These are phyloP conservation scores for Delphinapterus leucas DNA, from an alignment of 2,113 vertebrate genomes.

Conservation along the genomic window DNA sequence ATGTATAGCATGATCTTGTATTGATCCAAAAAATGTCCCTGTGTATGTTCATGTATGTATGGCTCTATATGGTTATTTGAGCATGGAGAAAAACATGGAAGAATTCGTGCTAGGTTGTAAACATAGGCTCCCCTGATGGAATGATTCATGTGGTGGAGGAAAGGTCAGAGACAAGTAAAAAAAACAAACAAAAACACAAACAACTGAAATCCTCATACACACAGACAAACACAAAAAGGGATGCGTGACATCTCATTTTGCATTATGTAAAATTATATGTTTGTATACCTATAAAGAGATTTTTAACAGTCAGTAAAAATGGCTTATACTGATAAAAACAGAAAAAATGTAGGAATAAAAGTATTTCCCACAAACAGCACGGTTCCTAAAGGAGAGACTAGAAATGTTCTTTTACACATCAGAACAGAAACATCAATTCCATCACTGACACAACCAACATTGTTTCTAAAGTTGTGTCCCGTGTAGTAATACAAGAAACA, in stretches of 20 bases:
- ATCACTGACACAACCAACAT: background rate
- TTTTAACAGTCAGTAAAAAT: background rate
- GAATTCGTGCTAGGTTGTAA: background rate
- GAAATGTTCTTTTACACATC: constrained; percentile 1
- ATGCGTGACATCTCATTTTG: background rate
- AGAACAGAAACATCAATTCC: background rate
- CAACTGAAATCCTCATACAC: background rate
- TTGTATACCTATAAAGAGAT: background rate
- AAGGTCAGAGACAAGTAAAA: background rate
- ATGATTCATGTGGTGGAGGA: background rate
- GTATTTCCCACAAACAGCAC: background rate
- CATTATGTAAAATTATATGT: background rate
- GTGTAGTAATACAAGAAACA: background rate
- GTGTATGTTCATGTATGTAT: background rate
- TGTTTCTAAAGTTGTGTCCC: background rate
- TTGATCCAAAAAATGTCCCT: background rate
- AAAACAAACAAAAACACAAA: background rate
- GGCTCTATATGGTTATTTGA: background rate
- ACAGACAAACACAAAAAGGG: background rate
- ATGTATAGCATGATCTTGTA: background rate
- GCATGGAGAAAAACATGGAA: background rate
- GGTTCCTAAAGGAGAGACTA: background rate
- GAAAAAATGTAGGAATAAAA: background rate
- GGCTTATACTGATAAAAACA: background rate
- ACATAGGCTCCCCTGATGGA: background rate